Conservation (phyloP, 2,113 vertebrate genomes). For the Campylorhamphus procurvoides region DNA sequence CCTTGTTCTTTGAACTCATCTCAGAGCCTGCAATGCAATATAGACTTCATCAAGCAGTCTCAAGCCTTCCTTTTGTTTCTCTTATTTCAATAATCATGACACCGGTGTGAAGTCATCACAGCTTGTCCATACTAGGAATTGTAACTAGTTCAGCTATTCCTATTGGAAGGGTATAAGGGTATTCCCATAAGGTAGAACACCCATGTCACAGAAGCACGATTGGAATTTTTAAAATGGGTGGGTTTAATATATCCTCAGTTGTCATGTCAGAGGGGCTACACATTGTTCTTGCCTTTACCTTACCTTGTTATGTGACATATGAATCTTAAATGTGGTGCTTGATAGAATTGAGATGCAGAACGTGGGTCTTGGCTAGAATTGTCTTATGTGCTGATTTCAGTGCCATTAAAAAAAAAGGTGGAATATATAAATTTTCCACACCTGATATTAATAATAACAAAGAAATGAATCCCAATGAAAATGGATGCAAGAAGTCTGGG, state of each 20-base stretch:
- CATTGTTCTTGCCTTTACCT: neutral
- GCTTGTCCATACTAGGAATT: neutral
- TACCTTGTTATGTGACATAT: neutral
- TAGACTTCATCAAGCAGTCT: neutral
- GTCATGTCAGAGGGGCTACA: accelerated
- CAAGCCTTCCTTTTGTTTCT: neutral
- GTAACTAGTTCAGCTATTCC: neutral
- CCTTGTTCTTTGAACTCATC: neutral
- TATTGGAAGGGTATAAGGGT: neutral
- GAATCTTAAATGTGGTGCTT: neutral
- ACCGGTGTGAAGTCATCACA: neutral
- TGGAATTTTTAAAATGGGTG: neutral
- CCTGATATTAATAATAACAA: neutral
- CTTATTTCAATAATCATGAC: neutral
- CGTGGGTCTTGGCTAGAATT: neutral
- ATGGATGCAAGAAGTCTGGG: neutral
- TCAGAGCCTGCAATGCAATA: neutral
- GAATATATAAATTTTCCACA: neutral
- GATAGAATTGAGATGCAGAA: neutral
- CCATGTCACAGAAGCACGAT: neutral
- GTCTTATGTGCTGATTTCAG: neutral
- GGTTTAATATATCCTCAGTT: neutral
- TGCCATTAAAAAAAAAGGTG: neutral
- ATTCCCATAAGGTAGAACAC: neutral
- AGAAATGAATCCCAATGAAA: neutral